phyloP scores from a whole-genome alignment of 64 coral and sea anemone genomes.

The Pocillopora damicornis region DNA sequence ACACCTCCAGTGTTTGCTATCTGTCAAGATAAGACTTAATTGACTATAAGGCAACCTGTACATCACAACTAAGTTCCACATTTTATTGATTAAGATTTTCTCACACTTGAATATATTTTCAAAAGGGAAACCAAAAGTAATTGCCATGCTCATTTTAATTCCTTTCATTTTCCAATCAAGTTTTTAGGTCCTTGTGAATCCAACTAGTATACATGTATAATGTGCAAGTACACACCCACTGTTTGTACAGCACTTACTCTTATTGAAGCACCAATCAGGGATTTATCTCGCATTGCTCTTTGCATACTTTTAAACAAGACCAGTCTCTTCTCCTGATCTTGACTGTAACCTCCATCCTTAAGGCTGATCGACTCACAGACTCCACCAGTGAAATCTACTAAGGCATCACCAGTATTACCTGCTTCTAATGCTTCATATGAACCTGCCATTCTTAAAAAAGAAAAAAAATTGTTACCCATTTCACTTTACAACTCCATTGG shows the following conservation, averaged over 20 bases:
- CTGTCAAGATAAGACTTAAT: too few species aligned
- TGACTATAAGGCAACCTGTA: too few species aligned
- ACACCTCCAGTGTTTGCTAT: too few species aligned
- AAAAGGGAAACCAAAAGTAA: neutral
- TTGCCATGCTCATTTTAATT: too few species aligned
- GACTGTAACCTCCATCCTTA: slow-evolving; percentile 57
- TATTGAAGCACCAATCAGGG: slow-evolving; percentile 91
- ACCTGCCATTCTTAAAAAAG: slow-evolving; percentile 67
- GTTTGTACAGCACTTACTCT: slow-evolving; percentile 39
- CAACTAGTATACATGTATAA: neutral
- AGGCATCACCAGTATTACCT: slow-evolving; percentile 92
- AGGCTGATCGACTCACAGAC: slow-evolving; percentile 78
- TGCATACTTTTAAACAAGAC: slow-evolving; percentile 78
- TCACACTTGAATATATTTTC: too few species aligned
- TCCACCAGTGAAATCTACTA: slow-evolving; percentile 91
- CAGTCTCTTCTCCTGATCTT: slow-evolving; percentile 75
- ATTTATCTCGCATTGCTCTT: slow-evolving; percentile 72
- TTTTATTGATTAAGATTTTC: too few species aligned
- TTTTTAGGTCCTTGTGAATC: neutral
- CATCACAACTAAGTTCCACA: too few species aligned
- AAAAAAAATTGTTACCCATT: neutral
- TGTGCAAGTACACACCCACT: neutral
- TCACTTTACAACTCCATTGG: neutral
- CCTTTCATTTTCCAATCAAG: too few species aligned
- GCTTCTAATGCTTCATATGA: slow-evolving; percentile 95